A percentile compares a stretch with the other conserved stretches of the same genome.
Conservation (phyloP, 2,888 invertebrate genomes). For the Dexiosoma caninum region DNA sequence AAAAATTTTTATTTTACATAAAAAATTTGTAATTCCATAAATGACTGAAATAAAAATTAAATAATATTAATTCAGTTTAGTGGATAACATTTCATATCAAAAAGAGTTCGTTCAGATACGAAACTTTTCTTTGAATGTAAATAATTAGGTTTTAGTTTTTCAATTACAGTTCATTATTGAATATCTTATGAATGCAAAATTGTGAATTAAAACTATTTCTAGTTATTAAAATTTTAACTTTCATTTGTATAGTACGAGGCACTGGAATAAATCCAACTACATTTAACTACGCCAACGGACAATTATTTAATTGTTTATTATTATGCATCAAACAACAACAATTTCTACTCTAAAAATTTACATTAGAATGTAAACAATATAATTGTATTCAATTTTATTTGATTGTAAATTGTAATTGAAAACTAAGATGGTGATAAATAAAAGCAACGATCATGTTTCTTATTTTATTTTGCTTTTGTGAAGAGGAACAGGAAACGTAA, state of each 20-base stretch:
- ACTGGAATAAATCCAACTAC: constrained; percentile 13
- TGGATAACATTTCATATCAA: too few relatives aligned
- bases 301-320: constrained; percentile 57
- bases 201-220: constrained; percentile 31
- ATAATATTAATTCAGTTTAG: too few relatives aligned
- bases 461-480: too few relatives aligned
- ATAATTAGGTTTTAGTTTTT: neutral
- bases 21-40: too few relatives aligned
- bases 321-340: constrained; percentile 21
- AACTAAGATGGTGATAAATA: constrained; percentile 41
- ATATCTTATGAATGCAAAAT: constrained; percentile 40
- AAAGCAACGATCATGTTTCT: neutral
- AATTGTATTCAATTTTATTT: constrained; percentile 33
- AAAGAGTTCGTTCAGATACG: too few relatives aligned
- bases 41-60: too few relatives aligned
- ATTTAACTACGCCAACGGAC: constrained; percentile 13
- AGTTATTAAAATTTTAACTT: constrained; percentile 12
- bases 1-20: too few relatives aligned
- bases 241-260: constrained; percentile 11
- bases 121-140: neutral
- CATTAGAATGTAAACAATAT: constrained; percentile 25
- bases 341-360: neutral
- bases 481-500: constrained; percentile 18
- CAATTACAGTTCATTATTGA: constrained; percentile 34
- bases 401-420: constrained; percentile 45